A percentile compares a stretch with the other conserved stretches of the same genome.
These are phyloP conservation scores for Calephelis virginiensis DNA, from an alignment of 1,140 invertebrate genomes.

Conservation along the genomic window DNA sequence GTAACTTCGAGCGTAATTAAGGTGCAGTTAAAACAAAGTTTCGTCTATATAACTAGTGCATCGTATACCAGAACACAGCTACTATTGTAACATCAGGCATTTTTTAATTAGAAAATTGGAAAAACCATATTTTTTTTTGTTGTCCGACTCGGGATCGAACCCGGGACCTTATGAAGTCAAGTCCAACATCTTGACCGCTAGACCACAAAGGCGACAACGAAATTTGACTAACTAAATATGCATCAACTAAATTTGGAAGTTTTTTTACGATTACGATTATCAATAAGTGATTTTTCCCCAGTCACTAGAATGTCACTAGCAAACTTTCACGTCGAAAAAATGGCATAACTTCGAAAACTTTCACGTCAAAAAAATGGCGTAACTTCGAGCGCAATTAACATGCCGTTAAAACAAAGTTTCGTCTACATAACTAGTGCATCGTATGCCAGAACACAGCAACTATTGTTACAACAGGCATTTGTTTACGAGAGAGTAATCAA, in stretches of 20 bases:
- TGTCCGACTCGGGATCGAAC: too few species aligned
- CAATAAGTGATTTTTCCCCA: too few species aligned
- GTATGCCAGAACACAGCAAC: constrained; percentile 5
- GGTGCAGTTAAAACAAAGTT: constrained; percentile 5
- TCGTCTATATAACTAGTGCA: constrained; percentile 7
- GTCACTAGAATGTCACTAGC: too few species aligned
- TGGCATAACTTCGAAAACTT: not conserved
- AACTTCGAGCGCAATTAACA: not conserved
- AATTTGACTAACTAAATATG: too few species aligned
- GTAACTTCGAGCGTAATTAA: not conserved
- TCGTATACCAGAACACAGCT: not conserved
- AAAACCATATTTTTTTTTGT: too few species aligned
- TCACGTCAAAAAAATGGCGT: not conserved
- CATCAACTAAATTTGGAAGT: too few species aligned
- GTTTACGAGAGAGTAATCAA: constrained; percentile 11
- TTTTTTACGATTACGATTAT: too few species aligned
- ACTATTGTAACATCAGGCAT: constrained; percentile 11
- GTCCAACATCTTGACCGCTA: too few species aligned
- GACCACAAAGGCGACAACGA: too few species aligned
- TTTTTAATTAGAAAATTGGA: not conserved
- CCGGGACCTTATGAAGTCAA: too few species aligned
- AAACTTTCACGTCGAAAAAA: too few species aligned
- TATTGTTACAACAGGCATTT: constrained; percentile 11
- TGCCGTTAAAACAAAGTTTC: constrained; percentile 10
- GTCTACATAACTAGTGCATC: constrained; percentile 5